Conservation (phyloP, 2,113 vertebrate genomes). For the Apistogramma diplotaenia region DNA sequence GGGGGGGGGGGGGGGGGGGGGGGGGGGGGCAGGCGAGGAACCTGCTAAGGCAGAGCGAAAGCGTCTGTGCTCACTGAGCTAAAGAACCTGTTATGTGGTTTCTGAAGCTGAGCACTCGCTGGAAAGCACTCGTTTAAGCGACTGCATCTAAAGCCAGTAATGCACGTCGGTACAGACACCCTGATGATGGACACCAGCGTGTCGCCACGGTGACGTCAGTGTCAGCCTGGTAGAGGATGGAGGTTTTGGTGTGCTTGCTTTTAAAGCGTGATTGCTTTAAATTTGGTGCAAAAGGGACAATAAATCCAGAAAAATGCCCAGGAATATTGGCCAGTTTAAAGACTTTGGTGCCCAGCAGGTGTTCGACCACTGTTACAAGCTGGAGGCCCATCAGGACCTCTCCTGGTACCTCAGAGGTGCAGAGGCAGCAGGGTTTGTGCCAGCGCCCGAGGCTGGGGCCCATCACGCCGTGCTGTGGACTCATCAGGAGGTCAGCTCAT, state of each 20-base stretch:
- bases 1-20: too few species aligned
- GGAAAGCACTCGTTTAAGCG: background rate
- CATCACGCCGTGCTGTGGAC: background rate
- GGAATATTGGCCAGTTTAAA: background rate
- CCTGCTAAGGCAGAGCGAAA: background rate
- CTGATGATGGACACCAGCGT: too few species aligned
- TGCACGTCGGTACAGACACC: too few species aligned
- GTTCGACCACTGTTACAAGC: background rate
- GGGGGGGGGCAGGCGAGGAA: conserved; percentile 42
- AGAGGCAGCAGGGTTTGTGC: background rate
- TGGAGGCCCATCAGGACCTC: background rate
- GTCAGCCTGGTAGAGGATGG: too few species aligned
- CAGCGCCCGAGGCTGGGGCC: background rate
- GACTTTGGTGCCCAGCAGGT: background rate
- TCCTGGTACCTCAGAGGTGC: too few species aligned
- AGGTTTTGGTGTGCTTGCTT: too few species aligned
- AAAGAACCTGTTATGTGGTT: conserved; percentile 42
- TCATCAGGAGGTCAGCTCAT: background rate
- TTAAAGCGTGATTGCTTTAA: too few species aligned
- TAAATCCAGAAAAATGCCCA: too few species aligned
- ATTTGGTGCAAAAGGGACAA: too few species aligned
- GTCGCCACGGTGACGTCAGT: too few species aligned
- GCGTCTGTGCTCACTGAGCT: conserved; percentile 17
- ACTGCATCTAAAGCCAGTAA: background rate
- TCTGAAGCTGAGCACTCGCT: background rate